Percentiles rank a stretch among this genome's conserved stretches.
phyloP scores from a whole-genome alignment of 2,113 vertebrate genomes.

The Gymnorhina tibicen region DNA sequence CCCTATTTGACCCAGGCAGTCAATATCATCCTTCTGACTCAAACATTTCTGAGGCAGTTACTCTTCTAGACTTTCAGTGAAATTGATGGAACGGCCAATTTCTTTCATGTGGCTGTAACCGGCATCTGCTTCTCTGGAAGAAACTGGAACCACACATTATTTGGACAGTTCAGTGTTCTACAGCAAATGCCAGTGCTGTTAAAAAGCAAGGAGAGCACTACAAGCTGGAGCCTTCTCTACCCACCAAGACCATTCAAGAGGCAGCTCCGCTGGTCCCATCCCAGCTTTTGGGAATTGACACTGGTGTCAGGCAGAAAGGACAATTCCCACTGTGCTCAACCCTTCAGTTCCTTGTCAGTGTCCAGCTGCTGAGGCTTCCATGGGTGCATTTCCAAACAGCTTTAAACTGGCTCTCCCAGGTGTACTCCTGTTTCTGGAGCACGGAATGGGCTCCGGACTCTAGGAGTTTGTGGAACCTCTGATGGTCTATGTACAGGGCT shows the following conservation, averaged over 20 bases:
- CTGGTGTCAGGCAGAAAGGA: background rate
- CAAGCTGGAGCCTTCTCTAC: background rate
- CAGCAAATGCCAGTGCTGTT: background rate
- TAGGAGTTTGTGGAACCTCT: background rate
- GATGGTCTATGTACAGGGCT: background rate
- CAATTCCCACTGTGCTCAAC: background rate
- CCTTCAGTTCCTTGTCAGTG: background rate
- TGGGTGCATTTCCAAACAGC: background rate
- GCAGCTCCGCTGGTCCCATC: background rate
- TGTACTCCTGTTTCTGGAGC: background rate
- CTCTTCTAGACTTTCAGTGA: background rate
- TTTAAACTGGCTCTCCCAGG: background rate
- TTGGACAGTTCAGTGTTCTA: background rate
- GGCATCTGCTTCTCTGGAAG: background rate
- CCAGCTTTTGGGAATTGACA: background rate
- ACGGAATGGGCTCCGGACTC: background rate
- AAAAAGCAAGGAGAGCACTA: background rate
- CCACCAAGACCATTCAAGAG: background rate
- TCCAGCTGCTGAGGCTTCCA: background rate
- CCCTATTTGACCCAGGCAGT: background rate
- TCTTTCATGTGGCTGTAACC: background rate
- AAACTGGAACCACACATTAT: background rate
- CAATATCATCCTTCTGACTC: conserved; percentile 7
- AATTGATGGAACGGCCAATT: background rate
- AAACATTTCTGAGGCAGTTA: background rate